Evolutionary conservation across 1,140 invertebrate species (phyloP).

Genomic region (Plutomurus gul): DNA sequence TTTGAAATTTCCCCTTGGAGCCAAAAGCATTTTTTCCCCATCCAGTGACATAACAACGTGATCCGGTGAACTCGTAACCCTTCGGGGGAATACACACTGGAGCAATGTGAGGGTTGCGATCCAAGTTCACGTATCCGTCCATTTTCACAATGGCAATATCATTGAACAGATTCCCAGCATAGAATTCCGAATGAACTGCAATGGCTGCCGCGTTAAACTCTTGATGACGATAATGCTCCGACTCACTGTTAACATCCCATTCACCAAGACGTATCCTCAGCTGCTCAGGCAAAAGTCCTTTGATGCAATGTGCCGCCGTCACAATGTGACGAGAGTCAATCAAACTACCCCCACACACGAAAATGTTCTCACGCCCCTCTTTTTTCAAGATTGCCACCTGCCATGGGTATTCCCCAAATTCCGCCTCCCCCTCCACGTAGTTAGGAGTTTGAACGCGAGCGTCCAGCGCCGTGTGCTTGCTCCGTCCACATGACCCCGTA

Average conservation of each 20-base stretch:
- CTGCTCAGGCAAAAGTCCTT: constrained; percentile 62
- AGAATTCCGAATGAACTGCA: constrained; percentile 58
- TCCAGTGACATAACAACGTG: constrained; percentile 86
- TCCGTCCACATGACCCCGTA: constrained; percentile 66
- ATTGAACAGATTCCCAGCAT: constrained; percentile 60
- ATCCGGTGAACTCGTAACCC: constrained; percentile 76
- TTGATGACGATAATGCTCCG: constrained; percentile 90
- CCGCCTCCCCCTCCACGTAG: constrained; percentile 84
- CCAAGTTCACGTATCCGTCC: constrained; percentile 57
- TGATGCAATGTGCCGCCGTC: constrained; percentile 65
- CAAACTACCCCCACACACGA: constrained; percentile 85
- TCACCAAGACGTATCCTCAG: constrained; percentile 85
- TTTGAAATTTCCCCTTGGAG: constrained; percentile 88
- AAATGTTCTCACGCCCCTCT: constrained; percentile 84
- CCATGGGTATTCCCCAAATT: constrained; percentile 92
- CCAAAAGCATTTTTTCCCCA: constrained; percentile 95
- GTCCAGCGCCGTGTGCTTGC: constrained; percentile 78
- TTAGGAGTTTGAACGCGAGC: constrained; percentile 84
- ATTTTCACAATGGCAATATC: constrained; percentile 60
- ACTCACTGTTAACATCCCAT: constrained; percentile 93
- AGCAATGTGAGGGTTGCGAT: constrained; percentile 77
- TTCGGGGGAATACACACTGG: constrained; percentile 84
- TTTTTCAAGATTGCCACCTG: constrained; percentile 89
- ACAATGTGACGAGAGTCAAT: constrained; percentile 80
- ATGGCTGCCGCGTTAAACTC: constrained; percentile 80